phyloP scores from a whole-genome alignment of 2,113 vertebrate species.

The Bufo bufo region DNA sequence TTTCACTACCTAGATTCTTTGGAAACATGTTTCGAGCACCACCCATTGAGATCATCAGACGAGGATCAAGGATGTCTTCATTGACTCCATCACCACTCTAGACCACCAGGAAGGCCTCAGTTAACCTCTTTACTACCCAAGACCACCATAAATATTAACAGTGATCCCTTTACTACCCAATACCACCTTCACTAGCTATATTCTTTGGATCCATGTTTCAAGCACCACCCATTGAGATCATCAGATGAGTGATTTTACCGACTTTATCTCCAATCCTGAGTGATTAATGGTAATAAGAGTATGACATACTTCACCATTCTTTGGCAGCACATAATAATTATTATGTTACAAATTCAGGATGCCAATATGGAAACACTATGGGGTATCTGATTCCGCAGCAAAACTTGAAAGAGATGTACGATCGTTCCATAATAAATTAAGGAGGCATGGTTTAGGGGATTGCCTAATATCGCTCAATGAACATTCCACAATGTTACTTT shows the following conservation, averaged over 20 bases:
- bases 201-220: neutral
- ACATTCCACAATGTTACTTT: conserved; percentile 80
- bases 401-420: conserved; percentile 81
- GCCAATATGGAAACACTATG: conserved; percentile 78
- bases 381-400: conserved; percentile 70
- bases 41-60: neutral
- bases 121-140: neutral
- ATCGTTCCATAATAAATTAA: conserved; percentile 78
- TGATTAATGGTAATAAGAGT: neutral
- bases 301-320: neutral
- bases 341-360: conserved; percentile 65
- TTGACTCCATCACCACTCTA: neutral
- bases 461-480: conserved; percentile 83
- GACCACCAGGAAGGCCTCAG: neutral
- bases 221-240: neutral
- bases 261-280: no score
- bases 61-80: no score
- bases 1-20: neutral
- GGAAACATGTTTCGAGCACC: neutral
- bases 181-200: neutral
- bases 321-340: neutral
- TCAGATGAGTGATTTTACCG: no score
- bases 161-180: neutral
- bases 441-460: conserved; percentile 77
- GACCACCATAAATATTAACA: neutral